Evolutionary conservation across 1,140 invertebrate species (phyloP), one percentile per base, ranked within the genome.

Genomic region (Temnothorax nylanderi): DNA sequence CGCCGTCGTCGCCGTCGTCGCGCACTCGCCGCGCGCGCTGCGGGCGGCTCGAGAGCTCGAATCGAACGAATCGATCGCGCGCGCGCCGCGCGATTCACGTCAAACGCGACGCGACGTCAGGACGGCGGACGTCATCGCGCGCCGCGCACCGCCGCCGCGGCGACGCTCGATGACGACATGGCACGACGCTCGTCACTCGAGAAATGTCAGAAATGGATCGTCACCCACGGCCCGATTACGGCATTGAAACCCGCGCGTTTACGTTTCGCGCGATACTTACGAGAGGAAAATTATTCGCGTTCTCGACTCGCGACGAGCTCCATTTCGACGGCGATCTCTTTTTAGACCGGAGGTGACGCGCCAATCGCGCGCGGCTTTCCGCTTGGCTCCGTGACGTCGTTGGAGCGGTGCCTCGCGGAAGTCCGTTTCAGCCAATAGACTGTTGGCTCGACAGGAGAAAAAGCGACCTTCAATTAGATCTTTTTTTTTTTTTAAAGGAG

Each of bases 31-130:
- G 16, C 37, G 60, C 41, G 58, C 58, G 62, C 77, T 21, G 77
- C 64, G 47, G 32, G 41, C 37, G 21, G 4, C 54, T 81, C 80
- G 80, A 84, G 69, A 84, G 18, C 54, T 84, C 69, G 80, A 74
- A 72, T 82, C 80, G 69, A 54, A 74, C 78, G 67, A 67, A 82
- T 82, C 80, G 80, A 82, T 58, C 69, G 34, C 16, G 56, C 32
- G 26, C 37, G 58, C 26, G 6, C 56, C 34, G 37, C 72, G 72
- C 41, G 74, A 80, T 34, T 37, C 18, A 41, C 72, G 72, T 75
- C 72, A 75, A 26, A 26, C 26, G 26, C 26, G n/a, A 54, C 47
- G 13, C 62, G 60, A 74, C 54, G 75, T 77, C 74, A 76, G n/a
- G n/a, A 16, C 11, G n/a, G 13, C 6, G 49, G n/a, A 18, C 71